A percentile compares a stretch with the other conserved stretches of the same genome.
Conservation (phyloP, 1,140 invertebrate genomes). For the Onthophagus taurus region DNA sequence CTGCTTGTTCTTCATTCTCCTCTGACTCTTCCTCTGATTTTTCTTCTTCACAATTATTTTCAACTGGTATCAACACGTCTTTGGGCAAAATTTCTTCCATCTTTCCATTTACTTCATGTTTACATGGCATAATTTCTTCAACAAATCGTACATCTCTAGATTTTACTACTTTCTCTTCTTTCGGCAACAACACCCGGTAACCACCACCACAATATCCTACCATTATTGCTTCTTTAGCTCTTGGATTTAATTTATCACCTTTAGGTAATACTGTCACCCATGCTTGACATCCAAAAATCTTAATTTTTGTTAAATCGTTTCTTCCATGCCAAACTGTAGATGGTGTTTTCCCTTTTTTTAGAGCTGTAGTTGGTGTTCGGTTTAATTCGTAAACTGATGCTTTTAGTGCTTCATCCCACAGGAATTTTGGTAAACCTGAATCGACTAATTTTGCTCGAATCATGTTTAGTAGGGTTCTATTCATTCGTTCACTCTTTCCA, state of each 20-base stretch:
- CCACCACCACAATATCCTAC: slow-evolving; percentile 2
- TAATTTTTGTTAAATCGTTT: slow-evolving; percentile 16
- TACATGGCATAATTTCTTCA: slow-evolving; percentile 2
- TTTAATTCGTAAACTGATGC: slow-evolving; percentile 29
- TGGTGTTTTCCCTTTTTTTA: slow-evolving; percentile 12
- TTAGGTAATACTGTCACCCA: slow-evolving; percentile 15
- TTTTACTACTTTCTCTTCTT: not conserved
- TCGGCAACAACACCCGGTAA: not conserved
- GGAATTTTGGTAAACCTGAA: slow-evolving; percentile 19
- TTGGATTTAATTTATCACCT: slow-evolving; percentile 4
- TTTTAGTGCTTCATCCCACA: slow-evolving; percentile 31
- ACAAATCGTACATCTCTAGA: slow-evolving; percentile 1
- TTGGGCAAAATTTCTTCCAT: not conserved
- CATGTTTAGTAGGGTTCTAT: slow-evolving; percentile 19
- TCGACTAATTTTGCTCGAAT: slow-evolving; percentile 23
- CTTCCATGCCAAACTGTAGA: slow-evolving; percentile 16
- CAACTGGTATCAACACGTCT: not conserved
- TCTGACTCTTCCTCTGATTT: too few species aligned
- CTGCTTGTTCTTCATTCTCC: not conserved
- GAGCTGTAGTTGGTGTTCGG: slow-evolving; percentile 14
- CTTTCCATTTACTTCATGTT: not conserved
- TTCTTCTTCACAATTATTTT: not conserved
- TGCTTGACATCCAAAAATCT: slow-evolving; percentile 17
- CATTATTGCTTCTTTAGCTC: slow-evolving; percentile 2
- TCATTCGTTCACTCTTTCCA: slow-evolving; percentile 22